Conservation (phyloP, 2,888 invertebrate genomes). For the Nomada fucata region DNA sequence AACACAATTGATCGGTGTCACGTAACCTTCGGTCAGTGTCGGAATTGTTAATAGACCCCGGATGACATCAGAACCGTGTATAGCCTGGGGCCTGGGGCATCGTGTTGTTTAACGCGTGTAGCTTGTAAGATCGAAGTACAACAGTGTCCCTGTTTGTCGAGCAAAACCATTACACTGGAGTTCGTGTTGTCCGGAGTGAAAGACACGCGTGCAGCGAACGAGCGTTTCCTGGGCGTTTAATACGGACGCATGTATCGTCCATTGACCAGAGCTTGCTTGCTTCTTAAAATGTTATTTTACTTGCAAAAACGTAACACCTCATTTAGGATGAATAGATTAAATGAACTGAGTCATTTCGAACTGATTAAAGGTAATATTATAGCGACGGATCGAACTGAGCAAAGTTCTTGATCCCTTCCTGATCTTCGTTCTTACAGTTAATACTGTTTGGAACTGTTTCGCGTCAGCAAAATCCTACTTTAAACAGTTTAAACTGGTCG, state of each 20-base stretch:
- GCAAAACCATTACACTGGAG: neutral
- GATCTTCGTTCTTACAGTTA: neutral
- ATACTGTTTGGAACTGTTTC: neutral
- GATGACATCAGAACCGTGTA: neutral
- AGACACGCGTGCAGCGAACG: neutral
- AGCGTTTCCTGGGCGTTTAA: neutral
- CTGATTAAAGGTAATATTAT: neutral
- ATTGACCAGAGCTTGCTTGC: neutral
- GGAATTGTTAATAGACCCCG: neutral
- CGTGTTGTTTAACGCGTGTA: constrained; percentile 10
- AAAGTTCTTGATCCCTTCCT: neutral
- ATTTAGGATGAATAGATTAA: neutral
- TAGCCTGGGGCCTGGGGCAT: neutral
- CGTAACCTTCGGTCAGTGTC: neutral
- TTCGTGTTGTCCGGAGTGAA: neutral
- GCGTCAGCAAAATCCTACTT: too few species aligned
- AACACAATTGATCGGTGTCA: neutral
- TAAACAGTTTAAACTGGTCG: too few species aligned
- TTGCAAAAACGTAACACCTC: neutral
- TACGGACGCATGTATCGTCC: neutral
- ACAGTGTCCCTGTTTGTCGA: constrained; percentile 5
- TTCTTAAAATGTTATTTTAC: neutral
- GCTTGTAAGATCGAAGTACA: constrained; percentile 18
- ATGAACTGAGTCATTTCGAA: neutral
- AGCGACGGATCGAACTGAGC: neutral